Conservation (phyloP, 2,797 vertebrate genomes). For the Sebastes kiyomatsui region DNA sequence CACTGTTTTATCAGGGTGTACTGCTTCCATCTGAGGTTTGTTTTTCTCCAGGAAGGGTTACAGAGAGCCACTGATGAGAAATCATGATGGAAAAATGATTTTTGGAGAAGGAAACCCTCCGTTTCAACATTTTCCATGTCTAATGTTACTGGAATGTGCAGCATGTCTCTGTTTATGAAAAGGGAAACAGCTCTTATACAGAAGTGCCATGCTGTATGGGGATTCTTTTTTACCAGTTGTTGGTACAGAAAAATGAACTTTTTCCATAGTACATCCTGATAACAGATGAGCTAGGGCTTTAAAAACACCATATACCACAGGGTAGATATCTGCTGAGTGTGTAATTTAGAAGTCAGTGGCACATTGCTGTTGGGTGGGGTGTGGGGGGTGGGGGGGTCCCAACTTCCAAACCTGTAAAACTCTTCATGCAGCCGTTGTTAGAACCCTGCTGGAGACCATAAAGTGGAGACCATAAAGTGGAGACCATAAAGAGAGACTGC, state of each 20-base stretch:
- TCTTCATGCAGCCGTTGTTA: not conserved
- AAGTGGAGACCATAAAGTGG: not conserved
- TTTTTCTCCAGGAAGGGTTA: constrained; percentile 17
- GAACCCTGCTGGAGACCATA: not conserved
- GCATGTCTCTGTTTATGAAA: constrained; percentile 2
- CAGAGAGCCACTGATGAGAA: constrained; percentile 36
- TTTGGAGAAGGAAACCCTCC: constrained; percentile 10
- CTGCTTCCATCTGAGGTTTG: not conserved
- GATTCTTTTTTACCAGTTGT: not conserved
- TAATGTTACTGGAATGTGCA: constrained; percentile 57
- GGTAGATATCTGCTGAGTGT: constrained; percentile 8
- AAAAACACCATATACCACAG: constrained; percentile 9
- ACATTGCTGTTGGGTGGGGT: not conserved
- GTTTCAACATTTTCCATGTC: constrained; percentile 40
- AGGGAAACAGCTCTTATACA: not conserved
- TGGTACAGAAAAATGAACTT: not conserved
- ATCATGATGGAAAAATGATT: constrained; percentile 29
- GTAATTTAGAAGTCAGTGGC: constrained; percentile 7
- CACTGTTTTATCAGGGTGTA: not conserved
- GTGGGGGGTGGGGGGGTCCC: too few relatives aligned
- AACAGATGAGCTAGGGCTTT: constrained; percentile 19
- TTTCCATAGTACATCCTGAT: constrained; percentile 3
- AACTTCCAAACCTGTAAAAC: not conserved
- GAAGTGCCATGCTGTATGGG: not conserved
- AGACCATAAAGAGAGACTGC: constrained; percentile 25